phyloP scores from a whole-genome alignment of 2,113 vertebrate genomes.

The Scomber scombrus region DNA sequence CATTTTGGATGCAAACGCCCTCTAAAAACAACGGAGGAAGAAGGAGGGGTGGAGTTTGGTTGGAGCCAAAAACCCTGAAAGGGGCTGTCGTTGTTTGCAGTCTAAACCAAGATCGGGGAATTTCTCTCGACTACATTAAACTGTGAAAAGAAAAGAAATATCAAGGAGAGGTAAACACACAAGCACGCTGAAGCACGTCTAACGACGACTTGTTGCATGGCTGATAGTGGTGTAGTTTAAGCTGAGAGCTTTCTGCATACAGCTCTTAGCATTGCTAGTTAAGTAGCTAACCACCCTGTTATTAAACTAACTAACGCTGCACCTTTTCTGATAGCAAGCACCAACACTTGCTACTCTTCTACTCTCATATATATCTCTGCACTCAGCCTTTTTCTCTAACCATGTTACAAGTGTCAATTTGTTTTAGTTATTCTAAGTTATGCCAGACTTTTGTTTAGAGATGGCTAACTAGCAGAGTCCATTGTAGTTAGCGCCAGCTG shows the following conservation, averaged over 20 bases:
- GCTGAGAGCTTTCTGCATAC: constrained; percentile 30
- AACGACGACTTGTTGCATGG: background rate
- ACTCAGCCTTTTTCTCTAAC: background rate
- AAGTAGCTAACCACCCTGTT: constrained; percentile 47
- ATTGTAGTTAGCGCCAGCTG: constrained; percentile 55
- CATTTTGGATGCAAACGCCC: background rate
- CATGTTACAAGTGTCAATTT: background rate
- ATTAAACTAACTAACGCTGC: constrained; percentile 22
- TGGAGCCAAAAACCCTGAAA: constrained; percentile 70
- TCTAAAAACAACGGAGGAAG: background rate
- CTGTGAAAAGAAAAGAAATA: constrained; percentile 25
- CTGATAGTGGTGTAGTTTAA: background rate
- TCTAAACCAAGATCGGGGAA: constrained; percentile 20
- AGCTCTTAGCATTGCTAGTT: constrained; percentile 55
- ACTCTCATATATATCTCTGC: background rate
- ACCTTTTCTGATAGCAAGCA: background rate
- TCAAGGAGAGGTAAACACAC: constrained; percentile 53
- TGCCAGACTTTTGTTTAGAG: background rate
- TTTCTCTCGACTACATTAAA: background rate
- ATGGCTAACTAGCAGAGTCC: constrained; percentile 6
- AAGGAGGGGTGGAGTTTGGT: constrained; percentile 76
- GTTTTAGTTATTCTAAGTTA: too few species aligned
- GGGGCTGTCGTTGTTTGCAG: constrained; percentile 46
- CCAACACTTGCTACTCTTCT: background rate
- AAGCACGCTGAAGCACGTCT: background rate